phyloP scores from a whole-genome alignment of 2,888 invertebrate species.

The Nycteola revayana region DNA sequence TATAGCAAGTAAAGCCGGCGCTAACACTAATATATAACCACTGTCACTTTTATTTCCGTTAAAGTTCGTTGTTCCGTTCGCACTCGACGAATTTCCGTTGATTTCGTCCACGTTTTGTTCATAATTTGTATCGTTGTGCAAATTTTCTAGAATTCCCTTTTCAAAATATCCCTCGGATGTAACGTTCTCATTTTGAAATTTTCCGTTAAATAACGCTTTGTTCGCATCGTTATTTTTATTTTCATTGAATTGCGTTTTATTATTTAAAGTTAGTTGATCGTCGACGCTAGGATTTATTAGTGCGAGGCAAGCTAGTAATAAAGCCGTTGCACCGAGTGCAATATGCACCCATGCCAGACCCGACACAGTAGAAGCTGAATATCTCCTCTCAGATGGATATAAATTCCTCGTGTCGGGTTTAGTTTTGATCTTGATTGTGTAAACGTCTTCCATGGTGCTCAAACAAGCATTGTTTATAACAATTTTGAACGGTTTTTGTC shows the following conservation, averaged over 20 bases:
- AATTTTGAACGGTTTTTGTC: constrained; percentile 21
- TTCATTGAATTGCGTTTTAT: constrained; percentile 8
- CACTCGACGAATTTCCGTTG: constrained; percentile 19
- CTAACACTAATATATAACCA: constrained; percentile 62
- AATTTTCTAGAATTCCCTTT: constrained; percentile 19
- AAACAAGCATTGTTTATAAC: constrained; percentile 37
- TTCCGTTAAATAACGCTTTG: constrained; percentile 9
- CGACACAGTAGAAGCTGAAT: constrained; percentile 85
- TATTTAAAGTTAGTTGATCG: constrained; percentile 14
- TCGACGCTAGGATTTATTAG: constrained; percentile 55
- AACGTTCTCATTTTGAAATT: constrained; percentile 18
- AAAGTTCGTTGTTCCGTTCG: constrained; percentile 24
- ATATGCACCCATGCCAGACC: constrained; percentile 84
- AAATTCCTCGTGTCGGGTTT: constrained; percentile 81
- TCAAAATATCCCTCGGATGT: constrained; percentile 18
- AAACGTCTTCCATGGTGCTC: constrained; percentile 84
- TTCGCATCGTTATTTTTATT: constrained; percentile 16
- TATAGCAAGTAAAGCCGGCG: constrained; percentile 74
- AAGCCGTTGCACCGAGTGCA: constrained; percentile 81
- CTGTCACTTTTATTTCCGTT: constrained; percentile 28
- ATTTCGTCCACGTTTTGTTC: neutral
- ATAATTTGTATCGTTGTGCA: constrained; percentile 21
- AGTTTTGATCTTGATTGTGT: constrained; percentile 85
- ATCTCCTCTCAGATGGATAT: constrained; percentile 85
- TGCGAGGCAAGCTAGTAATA: constrained; percentile 81